These are phyloP conservation scores for Brachionus manjavacas DNA, from an alignment of 1,140 invertebrate species.

Conservation along the genomic window DNA sequence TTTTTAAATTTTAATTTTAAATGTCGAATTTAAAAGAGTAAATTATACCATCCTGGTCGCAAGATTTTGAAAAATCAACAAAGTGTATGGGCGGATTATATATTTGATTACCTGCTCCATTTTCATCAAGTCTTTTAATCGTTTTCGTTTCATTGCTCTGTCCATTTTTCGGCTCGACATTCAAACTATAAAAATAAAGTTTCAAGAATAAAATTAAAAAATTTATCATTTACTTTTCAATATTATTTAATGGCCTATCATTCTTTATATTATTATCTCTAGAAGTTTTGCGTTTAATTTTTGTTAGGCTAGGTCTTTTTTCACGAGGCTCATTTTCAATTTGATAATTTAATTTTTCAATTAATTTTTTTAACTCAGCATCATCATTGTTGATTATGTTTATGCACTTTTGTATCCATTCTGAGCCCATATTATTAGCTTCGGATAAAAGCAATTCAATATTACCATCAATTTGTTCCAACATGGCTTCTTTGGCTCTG, in stretches of 20 bases:
- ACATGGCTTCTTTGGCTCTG: neutral
- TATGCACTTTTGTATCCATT: neutral
- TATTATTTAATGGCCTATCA: neutral
- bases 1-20: neutral
- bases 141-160: neutral
- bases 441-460: neutral
- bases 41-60: neutral
- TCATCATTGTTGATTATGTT: neutral
- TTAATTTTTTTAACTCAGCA: slow-evolving; percentile 2
- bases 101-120: neutral
- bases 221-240: neutral
- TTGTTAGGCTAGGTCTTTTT: neutral
- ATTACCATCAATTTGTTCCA: slow-evolving; percentile 14
- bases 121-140: neutral
- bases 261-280: neutral
- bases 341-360: slow-evolving; percentile 3
- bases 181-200: neutral
- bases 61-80: neutral
- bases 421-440: neutral
- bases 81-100: neutral
- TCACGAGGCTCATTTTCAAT: neutral
- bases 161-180: neutral
- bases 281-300: neutral
- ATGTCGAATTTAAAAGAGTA: neutral
- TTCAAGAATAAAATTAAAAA: neutral